A percentile compares a stretch with the other conserved stretches of the same genome.
phyloP scores from a whole-genome alignment of 2,797 vertebrate species.

The Coregonus sp. region DNA sequence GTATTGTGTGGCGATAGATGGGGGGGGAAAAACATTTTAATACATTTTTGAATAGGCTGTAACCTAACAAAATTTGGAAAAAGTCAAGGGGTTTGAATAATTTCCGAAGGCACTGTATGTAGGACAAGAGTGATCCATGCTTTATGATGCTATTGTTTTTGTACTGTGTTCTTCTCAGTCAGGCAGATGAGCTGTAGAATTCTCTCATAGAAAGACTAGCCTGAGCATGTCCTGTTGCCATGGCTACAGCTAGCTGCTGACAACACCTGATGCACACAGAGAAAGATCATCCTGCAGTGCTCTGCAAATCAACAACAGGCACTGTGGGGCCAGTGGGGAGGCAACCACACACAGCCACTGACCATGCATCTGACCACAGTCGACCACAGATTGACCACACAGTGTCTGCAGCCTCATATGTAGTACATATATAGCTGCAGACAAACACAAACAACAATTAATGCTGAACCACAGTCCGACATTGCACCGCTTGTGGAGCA shows the following conservation, averaged over 20 bases:
- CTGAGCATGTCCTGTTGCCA: slow-evolving; percentile 56
- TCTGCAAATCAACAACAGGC: slow-evolving; percentile 13
- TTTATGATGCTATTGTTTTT: neutral
- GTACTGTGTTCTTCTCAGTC: slow-evolving; percentile 1
- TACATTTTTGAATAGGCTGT: too few species aligned
- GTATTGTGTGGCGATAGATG: too few species aligned
- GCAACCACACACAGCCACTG: neutral
- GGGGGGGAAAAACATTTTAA: too few species aligned
- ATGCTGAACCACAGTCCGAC: neutral
- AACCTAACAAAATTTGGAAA: too few species aligned
- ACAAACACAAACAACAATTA: neutral
- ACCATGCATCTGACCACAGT: neutral
- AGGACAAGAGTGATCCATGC: neutral
- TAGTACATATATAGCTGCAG: neutral
- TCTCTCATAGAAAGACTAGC: slow-evolving; percentile 13
- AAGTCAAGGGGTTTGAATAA: too few species aligned
- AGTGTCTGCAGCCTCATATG: neutral
- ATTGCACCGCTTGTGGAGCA: too few species aligned
- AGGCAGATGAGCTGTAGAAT: slow-evolving; percentile 30
- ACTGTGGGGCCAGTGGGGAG: neutral
- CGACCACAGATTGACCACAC: neutral
- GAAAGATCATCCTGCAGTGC: neutral
- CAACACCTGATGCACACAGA: slow-evolving; percentile 14
- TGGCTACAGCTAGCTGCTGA: slow-evolving; percentile 42
- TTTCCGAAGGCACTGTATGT: too few species aligned